These are phyloP conservation scores for Oscheius sp. DNA, from an alignment of 2,888 invertebrate species.

Conservation along the genomic window DNA sequence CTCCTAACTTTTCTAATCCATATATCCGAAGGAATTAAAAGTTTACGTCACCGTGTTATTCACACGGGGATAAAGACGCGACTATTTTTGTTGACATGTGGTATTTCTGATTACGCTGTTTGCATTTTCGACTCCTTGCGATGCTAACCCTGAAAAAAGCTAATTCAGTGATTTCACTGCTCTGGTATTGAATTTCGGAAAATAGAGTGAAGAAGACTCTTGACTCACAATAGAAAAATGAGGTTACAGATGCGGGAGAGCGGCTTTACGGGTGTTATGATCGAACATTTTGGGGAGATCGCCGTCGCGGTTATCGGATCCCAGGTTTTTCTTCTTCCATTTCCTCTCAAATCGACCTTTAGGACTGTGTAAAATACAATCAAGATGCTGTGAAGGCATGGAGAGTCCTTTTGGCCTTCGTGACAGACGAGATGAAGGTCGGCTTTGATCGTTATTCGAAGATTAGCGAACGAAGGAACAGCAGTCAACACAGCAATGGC, in stretches of 20 bases:
- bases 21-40: too few relatives aligned
- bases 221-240: too few relatives aligned
- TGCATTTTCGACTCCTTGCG: too few relatives aligned
- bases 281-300: slow-evolving; percentile 56
- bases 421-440: slow-evolving; percentile 58
- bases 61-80: too few relatives aligned
- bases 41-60: too few relatives aligned
- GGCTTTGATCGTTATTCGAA: slow-evolving; percentile 26
- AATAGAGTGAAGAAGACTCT: too few relatives aligned
- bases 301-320: slow-evolving; percentile 53
- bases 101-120: too few relatives aligned
- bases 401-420: slow-evolving; percentile 51
- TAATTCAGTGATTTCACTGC: too few relatives aligned
- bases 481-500: slow-evolving; percentile 11
- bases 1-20: too few relatives aligned
- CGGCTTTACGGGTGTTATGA: slow-evolving; percentile 56
- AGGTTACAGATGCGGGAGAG: slow-evolving; percentile 51
- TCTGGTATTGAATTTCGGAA: too few relatives aligned
- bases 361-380: slow-evolving; percentile 53
- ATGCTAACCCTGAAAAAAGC: too few relatives aligned
- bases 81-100: too few relatives aligned
- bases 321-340: slow-evolving; percentile 26
- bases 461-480: slow-evolving; percentile 36
- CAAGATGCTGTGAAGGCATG: slow-evolving; percentile 55
- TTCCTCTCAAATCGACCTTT: background rate